Base-by-base conservation (phyloP, 2,797 vertebrate genomes). In the Periparus ater region DNA sequence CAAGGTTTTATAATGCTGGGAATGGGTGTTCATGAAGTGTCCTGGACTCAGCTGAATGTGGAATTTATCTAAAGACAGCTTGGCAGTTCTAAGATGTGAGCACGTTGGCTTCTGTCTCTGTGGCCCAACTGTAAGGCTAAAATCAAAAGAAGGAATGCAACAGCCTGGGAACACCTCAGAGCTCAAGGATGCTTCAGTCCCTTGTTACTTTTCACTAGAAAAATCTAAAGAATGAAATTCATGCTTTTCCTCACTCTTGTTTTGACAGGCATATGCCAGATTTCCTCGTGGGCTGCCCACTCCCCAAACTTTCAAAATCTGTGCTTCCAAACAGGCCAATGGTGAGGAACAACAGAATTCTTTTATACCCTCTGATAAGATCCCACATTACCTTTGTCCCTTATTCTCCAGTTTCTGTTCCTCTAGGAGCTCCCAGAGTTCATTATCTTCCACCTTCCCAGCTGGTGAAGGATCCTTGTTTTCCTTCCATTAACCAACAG, bases 261-360 rank as follows among this genome's bases (percentile, higher is more conserved):
- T 95, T 93, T 65, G 50, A 54, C 9, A 71, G 19, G 53, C 1
- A 55, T 20, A 38, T 3, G 8, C 3, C 10, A 1, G 0, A 10
- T 57, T 85, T 85, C 25, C 27, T 54, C 3, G 1, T 19, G 12
- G 13, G 16, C 8, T 91, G 13, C 27, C 47, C 23, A 29, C 3
- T 76, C 8, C 20, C 3, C 6, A 73, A 12, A 6, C 1, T 38
- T 82, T 76, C 29, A 76, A 73, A 11, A 8, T 30, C 23, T 63
- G 6, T 40, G 10, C 14, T 79, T 81, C n/a, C 23, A 47, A 68
- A 50, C 3, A 73, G 36, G 13, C 5, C 26, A 17, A 22, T 17
- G 26, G 6, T 45, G 12, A 19, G 18, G 27, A 83, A 71, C 26
- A 65, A 48, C 10, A 27, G 8, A 34, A 44, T 38, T 78, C 36